Conservation (phyloP, 1,140 invertebrate genomes). For the Bombus breviceps region DNA sequence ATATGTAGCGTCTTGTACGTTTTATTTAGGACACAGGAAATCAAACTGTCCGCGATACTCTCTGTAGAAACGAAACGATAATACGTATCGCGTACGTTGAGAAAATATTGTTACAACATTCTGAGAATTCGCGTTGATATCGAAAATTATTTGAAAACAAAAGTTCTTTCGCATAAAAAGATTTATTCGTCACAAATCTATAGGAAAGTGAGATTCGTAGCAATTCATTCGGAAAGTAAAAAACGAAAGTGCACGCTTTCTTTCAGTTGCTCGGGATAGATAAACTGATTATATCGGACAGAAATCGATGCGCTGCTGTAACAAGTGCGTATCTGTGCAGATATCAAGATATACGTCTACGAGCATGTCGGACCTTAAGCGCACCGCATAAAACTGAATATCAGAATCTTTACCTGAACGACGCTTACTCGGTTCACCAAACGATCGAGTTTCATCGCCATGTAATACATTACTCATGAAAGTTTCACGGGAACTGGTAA, state of each 20-base stretch:
- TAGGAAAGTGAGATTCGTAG: too few species aligned
- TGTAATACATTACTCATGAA: not conserved
- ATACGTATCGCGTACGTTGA: not conserved
- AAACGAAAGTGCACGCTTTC: too few species aligned
- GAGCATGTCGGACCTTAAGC: not conserved
- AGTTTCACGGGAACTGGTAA: slow-evolving; percentile 30
- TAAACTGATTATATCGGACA: too few species aligned
- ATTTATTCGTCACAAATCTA: not conserved
- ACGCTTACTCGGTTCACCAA: not conserved
- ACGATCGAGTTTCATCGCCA: not conserved
- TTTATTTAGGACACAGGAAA: not conserved
- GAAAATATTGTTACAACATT: not conserved
- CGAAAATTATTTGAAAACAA: not conserved
- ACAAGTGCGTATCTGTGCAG: too few species aligned
- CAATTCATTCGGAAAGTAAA: too few species aligned
- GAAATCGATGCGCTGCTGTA: not conserved
- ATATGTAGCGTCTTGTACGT: not conserved
- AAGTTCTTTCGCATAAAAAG: not conserved
- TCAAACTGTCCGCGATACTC: not conserved
- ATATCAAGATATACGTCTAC: not conserved
- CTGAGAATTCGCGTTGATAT: not conserved
- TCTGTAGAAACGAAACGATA: not conserved
- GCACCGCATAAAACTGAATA: slow-evolving; percentile 7
- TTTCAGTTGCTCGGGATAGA: too few species aligned
- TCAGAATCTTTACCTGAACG: not conserved